A percentile compares a stretch with the other conserved stretches of the same genome.
Conservation (phyloP, 2,797 vertebrate genomes). For the Pterois miles region DNA sequence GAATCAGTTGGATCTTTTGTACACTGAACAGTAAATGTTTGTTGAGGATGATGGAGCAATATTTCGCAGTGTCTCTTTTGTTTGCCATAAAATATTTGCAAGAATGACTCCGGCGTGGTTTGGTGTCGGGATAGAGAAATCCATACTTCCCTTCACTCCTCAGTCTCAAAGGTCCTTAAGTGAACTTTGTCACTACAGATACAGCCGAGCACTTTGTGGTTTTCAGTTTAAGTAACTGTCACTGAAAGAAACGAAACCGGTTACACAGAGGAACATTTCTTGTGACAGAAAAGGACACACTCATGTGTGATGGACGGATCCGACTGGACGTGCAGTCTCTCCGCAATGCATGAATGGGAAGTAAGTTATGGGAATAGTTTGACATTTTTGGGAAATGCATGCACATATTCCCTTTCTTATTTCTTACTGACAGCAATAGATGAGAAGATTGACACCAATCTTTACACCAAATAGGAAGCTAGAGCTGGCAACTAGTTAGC, state of each 20-base stretch:
- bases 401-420: neutral
- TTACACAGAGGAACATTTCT: neutral
- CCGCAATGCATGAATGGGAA: slow-evolving; percentile 53
- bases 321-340: neutral
- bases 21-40: neutral
- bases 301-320: slow-evolving; percentile 6
- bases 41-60: neutral
- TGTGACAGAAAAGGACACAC: neutral
- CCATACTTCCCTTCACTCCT: neutral
- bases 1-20: slow-evolving; percentile 28
- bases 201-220: neutral
- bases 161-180: slow-evolving; percentile 64
- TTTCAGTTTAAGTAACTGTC: slow-evolving; percentile 14
- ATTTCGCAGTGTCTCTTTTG: no score
- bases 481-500: no score
- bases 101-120: neutral
- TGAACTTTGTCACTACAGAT: slow-evolving; percentile 63
- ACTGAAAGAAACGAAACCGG: slow-evolving; percentile 1
- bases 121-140: neutral
- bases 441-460: no score
- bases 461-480: no score
- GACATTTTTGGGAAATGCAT: neutral
- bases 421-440: neutral
- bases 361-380: slow-evolving; percentile 7
- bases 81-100: neutral